Evolutionary conservation across 2,797 vertebrate species (phyloP), one percentile per base, ranked within the genome.

Genomic region (Rhyacichthys aspro): DNA sequence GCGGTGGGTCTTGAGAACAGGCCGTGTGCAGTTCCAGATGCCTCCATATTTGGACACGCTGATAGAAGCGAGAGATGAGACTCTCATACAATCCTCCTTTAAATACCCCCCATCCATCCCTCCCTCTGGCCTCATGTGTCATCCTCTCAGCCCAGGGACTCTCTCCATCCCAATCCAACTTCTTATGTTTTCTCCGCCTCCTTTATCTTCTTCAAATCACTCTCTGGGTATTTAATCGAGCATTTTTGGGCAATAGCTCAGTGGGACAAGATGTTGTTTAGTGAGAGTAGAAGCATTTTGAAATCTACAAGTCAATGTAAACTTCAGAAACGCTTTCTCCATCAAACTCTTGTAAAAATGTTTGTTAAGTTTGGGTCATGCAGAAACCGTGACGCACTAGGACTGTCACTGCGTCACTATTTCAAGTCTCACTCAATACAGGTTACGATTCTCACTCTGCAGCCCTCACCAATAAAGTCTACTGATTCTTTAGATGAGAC

Each of bases 41-140:
- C 82, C 89, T 91, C 92, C 91, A 91, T 92, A 93, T 93, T 92
- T 90, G 92, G 90, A 86, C 88, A 92, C 70, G 45, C 71, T 70
- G 90, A 91, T 86, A 86, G 87, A 88, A 73, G 72, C 7, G 42
- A 81, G 76, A 77, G 83, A 90, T 65, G 81, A 82, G 79, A 43
- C 82, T 75, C 78, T 78, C 79, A 63, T 68, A 80, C 67, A 56
- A 72, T 85, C 74, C 85, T 84, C 72, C 70, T 86, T 81, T 62
- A 77, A 76, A 72, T 73, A 69, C 74, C 63, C 78, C 81, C 74
- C 78, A 63, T 59, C 62, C 63, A 67, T 77, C 66, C 59, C 62
- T 76, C 70, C 65, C 59, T 59, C 37, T 63, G 45, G 43, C 57
- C 50, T 63, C 58, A 58, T 67, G 53, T 80, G 63, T 63, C 73